Conservation (phyloP, 2,888 invertebrate genomes). For the Galerucella pusilla region DNA sequence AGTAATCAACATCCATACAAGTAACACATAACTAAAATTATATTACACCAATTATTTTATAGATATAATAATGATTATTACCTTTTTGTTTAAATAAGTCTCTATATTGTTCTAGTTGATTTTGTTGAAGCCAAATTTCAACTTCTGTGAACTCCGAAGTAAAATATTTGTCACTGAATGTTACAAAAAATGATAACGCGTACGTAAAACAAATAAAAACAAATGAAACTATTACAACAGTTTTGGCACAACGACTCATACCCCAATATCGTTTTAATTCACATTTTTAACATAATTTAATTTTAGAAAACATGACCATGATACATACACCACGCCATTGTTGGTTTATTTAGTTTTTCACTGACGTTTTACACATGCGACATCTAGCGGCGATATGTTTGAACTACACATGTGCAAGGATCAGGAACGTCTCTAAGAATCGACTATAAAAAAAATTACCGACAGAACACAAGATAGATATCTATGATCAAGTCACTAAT, state of each 20-base stretch:
- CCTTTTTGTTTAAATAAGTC: slow-evolving; percentile 79
- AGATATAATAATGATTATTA: slow-evolving; percentile 63
- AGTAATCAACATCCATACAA: no score
- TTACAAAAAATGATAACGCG: slow-evolving; percentile 65
- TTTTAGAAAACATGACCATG: slow-evolving; percentile 1
- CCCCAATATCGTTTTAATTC: slow-evolving; percentile 41
- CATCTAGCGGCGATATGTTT: not conserved
- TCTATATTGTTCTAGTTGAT: slow-evolving; percentile 76
- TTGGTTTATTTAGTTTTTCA: slow-evolving; percentile 10
- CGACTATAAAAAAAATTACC: not conserved
- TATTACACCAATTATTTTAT: not conserved
- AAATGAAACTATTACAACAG: slow-evolving; percentile 65
- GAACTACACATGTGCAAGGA: not conserved
- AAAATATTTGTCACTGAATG: slow-evolving; percentile 64
- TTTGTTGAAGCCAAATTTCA: slow-evolving; percentile 81
- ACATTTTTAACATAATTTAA: slow-evolving; percentile 41
- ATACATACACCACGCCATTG: slow-evolving; percentile 7
- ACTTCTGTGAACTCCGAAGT: slow-evolving; percentile 67
- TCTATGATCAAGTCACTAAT: not conserved
- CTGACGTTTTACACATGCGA: slow-evolving; percentile 4
- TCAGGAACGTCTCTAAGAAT: not conserved
- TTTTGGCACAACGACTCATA: slow-evolving; percentile 65
- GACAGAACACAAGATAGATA: not conserved
- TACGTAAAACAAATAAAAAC: slow-evolving; percentile 67
- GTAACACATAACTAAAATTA: no score